Evolutionary conservation across 2,888 invertebrate genomes (phyloP).

Genomic region (Cabera pusaria): DNA sequence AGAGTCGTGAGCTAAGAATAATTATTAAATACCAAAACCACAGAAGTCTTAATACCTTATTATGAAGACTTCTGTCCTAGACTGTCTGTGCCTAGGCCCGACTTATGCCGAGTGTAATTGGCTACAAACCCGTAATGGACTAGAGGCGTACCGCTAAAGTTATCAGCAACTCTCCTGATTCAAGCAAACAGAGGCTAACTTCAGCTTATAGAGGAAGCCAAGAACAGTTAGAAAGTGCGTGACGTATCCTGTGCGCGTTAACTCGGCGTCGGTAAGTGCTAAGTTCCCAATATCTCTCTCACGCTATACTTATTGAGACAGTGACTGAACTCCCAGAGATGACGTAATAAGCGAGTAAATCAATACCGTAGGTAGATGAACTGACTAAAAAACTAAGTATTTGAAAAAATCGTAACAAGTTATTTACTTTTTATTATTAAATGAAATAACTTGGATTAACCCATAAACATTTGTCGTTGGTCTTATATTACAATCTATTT

Average conservation of each 20-base stretch:
- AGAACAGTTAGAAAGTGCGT: conserved; percentile 26
- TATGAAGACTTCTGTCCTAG: no score
- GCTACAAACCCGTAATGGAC: not conserved
- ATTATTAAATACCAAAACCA: conserved; percentile 1
- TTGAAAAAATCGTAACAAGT: no score
- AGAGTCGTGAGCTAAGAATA: conserved; percentile 2
- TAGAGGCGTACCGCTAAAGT: conserved; percentile 4
- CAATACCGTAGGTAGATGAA: no score
- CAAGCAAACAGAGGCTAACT: conserved; percentile 22
- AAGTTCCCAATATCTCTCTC: conserved; percentile 34
- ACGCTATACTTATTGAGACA: conserved; percentile 16
- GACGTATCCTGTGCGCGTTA: conserved; percentile 27
- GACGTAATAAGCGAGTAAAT: no score
- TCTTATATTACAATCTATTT: no score
- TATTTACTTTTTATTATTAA: no score
- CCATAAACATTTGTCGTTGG: no score
- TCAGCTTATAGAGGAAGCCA: conserved; percentile 24
- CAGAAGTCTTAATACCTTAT: no score
- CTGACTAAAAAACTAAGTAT: no score
- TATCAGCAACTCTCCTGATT: conserved; percentile 1
- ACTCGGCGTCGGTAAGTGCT: conserved; percentile 37
- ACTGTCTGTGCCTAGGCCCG: not conserved
- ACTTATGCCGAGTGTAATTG: conserved; percentile 1
- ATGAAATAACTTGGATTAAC: no score
- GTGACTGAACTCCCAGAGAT: conserved; percentile 41